These are phyloP conservation scores for Camelus bactrianus DNA, from an alignment of 2,113 vertebrate species.

Conservation along the genomic window DNA sequence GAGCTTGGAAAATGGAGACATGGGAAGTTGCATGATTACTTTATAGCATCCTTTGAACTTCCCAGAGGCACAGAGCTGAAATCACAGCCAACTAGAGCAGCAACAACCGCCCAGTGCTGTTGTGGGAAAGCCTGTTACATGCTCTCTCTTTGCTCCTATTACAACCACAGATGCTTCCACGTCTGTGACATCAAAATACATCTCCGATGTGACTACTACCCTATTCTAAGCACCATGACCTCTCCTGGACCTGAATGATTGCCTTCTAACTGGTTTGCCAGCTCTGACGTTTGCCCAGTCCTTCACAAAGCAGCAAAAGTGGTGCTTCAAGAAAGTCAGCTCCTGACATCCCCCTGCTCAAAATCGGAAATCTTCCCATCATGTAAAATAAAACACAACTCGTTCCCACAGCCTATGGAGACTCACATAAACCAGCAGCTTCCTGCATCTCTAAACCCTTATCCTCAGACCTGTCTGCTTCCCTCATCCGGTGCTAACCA, in stretches of 20 bases:
- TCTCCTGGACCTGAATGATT: neutral
- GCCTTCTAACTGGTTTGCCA: neutral
- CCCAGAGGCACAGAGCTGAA: neutral
- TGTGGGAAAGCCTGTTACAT: neutral
- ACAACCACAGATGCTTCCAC: neutral
- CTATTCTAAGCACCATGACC: neutral
- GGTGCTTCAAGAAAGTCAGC: neutral
- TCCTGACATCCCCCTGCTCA: neutral
- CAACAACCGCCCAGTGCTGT: neutral
- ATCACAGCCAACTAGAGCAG: neutral
- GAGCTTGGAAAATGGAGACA: neutral
- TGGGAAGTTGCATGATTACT: neutral
- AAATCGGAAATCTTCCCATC: neutral
- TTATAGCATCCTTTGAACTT: neutral
- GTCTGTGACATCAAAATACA: neutral
- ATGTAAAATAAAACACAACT: neutral
- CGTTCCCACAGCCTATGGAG: neutral
- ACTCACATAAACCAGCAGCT: neutral
- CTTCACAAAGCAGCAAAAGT: neutral
- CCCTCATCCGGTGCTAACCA: neutral
- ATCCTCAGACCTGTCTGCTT: neutral
- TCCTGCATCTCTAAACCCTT: neutral
- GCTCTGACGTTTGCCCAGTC: neutral
- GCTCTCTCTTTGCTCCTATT: neutral
- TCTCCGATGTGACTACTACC: neutral